Conservation (phyloP, 2,113 vertebrate species). For the Petromus typicus region DNA sequence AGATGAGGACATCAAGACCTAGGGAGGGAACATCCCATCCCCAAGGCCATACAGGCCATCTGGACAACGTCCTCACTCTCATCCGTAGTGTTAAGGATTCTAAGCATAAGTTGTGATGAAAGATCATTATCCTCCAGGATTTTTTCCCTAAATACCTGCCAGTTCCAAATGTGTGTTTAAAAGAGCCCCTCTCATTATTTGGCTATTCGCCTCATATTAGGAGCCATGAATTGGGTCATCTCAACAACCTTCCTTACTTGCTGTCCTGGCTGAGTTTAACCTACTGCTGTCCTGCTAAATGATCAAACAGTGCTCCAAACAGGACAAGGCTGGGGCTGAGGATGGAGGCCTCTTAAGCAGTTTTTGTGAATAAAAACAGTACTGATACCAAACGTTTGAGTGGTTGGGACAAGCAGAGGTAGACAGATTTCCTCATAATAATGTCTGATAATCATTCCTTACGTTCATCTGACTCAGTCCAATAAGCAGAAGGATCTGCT, state of each 20-base stretch:
- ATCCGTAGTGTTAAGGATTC: neutral
- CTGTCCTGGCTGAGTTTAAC: neutral
- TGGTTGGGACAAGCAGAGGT: neutral
- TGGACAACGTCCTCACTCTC: neutral
- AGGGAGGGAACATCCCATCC: neutral
- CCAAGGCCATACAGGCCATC: neutral
- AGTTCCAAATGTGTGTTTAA: conserved; percentile 50
- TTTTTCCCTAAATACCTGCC: neutral
- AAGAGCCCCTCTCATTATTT: conserved; percentile 2
- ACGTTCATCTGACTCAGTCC: neutral
- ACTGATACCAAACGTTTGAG: neutral
- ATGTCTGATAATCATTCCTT: neutral
- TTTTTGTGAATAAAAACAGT: neutral
- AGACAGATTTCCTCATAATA: conserved; percentile 1
- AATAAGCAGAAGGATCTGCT: neutral
- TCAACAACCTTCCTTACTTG: neutral
- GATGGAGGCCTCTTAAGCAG: neutral
- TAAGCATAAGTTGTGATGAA: neutral
- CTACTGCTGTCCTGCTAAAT: neutral
- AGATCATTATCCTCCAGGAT: neutral
- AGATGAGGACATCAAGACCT: conserved; percentile 14
- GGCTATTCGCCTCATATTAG: neutral
- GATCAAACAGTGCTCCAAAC: neutral
- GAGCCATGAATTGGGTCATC: neutral
- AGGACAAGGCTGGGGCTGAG: neutral